Percentiles rank a stretch among this genome's conserved stretches.
Conservation (phyloP, 1,140 invertebrate genomes). For the Trichonephila inaurata region DNA sequence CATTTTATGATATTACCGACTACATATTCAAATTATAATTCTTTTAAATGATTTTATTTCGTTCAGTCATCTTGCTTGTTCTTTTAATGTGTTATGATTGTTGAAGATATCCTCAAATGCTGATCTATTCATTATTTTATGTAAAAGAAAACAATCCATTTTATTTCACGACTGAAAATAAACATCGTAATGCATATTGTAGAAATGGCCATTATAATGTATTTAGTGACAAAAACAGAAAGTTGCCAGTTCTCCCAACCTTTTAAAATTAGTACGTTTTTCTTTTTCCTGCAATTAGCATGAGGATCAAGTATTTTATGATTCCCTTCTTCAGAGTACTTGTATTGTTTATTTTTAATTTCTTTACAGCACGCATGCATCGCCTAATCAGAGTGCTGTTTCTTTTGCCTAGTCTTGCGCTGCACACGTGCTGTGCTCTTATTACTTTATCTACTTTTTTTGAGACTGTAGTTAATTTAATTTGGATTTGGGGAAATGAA, state of each 20-base stretch:
- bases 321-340: constrained; percentile 45
- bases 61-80: too few relatives aligned
- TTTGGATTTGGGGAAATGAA: neutral
- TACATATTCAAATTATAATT: neutral
- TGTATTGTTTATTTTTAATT: constrained; percentile 65
- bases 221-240: constrained; percentile 59
- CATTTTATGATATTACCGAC: too few relatives aligned
- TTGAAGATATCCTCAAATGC: constrained; percentile 8
- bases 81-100: too few relatives aligned
- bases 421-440: constrained; percentile 61
- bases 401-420: constrained; percentile 68
- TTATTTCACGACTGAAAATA: neutral
- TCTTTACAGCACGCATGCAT: constrained; percentile 74
- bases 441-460: constrained; percentile 2
- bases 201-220: constrained; percentile 68
- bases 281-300: constrained; percentile 62
- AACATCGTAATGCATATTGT: neutral
- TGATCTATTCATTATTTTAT: neutral
- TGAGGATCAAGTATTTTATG: constrained; percentile 65
- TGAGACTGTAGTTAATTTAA: neutral
- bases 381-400: constrained; percentile 65
- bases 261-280: constrained; percentile 66
- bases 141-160: neutral
- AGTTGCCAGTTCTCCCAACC: constrained; percentile 73
- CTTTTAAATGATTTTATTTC: neutral